Percentiles rank a stretch among this genome's conserved stretches.
These are phyloP conservation scores for Myripristis jacobus DNA, from an alignment of 2,797 vertebrate species.

Conservation along the genomic window DNA sequence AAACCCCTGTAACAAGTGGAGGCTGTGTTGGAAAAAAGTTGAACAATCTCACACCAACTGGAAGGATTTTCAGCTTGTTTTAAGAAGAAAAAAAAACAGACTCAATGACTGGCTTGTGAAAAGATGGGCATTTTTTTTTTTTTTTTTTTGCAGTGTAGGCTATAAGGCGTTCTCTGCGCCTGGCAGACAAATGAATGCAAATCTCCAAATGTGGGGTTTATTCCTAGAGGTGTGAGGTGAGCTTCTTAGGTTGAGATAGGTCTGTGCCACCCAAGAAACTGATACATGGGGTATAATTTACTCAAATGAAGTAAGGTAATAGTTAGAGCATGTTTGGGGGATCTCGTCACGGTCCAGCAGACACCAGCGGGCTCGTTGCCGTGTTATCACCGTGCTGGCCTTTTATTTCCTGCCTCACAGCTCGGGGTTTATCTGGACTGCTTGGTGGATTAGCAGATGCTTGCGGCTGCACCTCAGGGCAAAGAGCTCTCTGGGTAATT, in stretches of 20 bases:
- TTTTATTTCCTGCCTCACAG: not conserved
- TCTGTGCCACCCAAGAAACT: too few species aligned
- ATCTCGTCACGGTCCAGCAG: not conserved
- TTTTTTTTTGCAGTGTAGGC: not conserved
- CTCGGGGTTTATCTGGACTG: not conserved
- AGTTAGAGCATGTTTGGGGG: not conserved
- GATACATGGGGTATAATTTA: too few species aligned
- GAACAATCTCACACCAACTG: too few species aligned
- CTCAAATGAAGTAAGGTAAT: too few species aligned
- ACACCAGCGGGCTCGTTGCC: not conserved
- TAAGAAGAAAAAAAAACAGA: too few species aligned
- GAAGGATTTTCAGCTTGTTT: too few species aligned
- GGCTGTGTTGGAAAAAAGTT: not conserved
- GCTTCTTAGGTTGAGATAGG: too few species aligned
- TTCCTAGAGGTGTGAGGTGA: not conserved
- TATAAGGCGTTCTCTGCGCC: not conserved
- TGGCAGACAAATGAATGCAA: slow-evolving; percentile 33
- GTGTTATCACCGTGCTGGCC: not conserved
- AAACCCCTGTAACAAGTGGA: not conserved
- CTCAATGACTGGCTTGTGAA: too few species aligned
- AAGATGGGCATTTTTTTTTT: too few species aligned
- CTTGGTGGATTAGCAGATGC: slow-evolving; percentile 9
- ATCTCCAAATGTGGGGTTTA: not conserved
- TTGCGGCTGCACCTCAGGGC: slow-evolving; percentile 41
- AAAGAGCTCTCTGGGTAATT: slow-evolving; percentile 55